These are phyloP conservation scores for Chrysodeixis includens DNA, from an alignment of 2,888 invertebrate species.

Conservation along the genomic window DNA sequence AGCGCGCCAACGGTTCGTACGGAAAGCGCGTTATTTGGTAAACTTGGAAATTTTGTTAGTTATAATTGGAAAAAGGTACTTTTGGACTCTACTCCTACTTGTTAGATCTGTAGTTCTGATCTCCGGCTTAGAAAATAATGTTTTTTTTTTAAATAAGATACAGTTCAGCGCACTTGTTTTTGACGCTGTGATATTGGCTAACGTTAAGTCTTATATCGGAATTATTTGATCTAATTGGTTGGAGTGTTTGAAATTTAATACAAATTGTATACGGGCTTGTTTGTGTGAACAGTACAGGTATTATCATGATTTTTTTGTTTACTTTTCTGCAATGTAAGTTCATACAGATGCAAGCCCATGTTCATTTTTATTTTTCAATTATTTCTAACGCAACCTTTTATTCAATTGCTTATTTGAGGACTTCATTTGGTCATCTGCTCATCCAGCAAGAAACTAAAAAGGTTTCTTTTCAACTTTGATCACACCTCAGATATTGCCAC, in stretches of 20 bases:
- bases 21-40: conserved; percentile 46
- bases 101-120: conserved; percentile 39
- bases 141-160: conserved; percentile 7
- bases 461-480: not conserved
- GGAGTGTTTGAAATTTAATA: conserved; percentile 46
- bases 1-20: conserved; percentile 87
- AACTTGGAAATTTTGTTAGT: conserved; percentile 48
- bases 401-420: conserved; percentile 22
- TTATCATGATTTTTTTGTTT: not conserved
- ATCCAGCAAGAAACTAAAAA: not conserved
- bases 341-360: conserved; percentile 30
- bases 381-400: conserved; percentile 49
- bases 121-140: conserved; percentile 33
- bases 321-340: not conserved
- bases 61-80: conserved; percentile 53
- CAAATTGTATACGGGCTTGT: conserved; percentile 45
- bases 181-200: conserved; percentile 25
- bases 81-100: conserved; percentile 46
- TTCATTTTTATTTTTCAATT: conserved; percentile 52
- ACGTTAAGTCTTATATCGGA: conserved; percentile 26
- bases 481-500: conserved; percentile 11
- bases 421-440: not conserved
- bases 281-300: conserved; percentile 24
- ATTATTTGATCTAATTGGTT: conserved; percentile 41
- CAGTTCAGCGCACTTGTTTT: conserved; percentile 13